Percentiles rank a stretch among this genome's conserved stretches.
Conservation (phyloP, 2,888 invertebrate species). For the Megastigmus dorsalis region DNA sequence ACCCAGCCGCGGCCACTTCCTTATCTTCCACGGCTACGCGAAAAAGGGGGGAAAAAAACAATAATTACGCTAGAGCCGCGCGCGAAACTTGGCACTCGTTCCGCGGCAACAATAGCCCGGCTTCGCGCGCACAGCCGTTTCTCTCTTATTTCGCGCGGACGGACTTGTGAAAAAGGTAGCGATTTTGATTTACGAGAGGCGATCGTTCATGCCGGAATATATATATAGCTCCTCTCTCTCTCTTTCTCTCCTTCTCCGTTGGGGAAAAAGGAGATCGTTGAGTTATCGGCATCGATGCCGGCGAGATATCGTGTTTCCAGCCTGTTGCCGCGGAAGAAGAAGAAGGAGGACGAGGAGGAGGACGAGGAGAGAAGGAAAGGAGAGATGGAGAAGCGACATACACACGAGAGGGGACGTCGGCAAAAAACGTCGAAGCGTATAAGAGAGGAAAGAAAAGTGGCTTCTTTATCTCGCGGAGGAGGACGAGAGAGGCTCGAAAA, state of each 20-base stretch:
- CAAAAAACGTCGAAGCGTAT: not conserved
- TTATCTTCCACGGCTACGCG: conserved; percentile 11
- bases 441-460: not conserved
- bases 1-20: conserved; percentile 2
- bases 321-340: conserved; percentile 44
- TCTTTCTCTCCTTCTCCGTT: not conserved
- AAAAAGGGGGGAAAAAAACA: not conserved
- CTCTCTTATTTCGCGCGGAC: not conserved
- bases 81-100: conserved; percentile 38
- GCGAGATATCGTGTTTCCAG: conserved; percentile 48
- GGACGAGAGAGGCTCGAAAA: not conserved
- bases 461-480: conserved; percentile 16
- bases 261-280: conserved; percentile 24
- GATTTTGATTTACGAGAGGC: conserved; percentile 53
- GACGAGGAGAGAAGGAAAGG: not conserved
- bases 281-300: conserved; percentile 46
- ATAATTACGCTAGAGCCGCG: conserved; percentile 16
- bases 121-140: conserved; percentile 6
- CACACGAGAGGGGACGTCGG: not conserved
- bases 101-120: conserved; percentile 13
- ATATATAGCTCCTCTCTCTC: not conserved
- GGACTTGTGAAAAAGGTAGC: not conserved
- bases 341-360: conserved; percentile 36
- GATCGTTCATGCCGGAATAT: not conserved
- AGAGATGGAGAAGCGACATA: not conserved